Evolutionary conservation across 2,797 vertebrate genomes (phyloP), one percentile per base, ranked within the genome.

Genomic region (Coregonus ussuriensis): DNA sequence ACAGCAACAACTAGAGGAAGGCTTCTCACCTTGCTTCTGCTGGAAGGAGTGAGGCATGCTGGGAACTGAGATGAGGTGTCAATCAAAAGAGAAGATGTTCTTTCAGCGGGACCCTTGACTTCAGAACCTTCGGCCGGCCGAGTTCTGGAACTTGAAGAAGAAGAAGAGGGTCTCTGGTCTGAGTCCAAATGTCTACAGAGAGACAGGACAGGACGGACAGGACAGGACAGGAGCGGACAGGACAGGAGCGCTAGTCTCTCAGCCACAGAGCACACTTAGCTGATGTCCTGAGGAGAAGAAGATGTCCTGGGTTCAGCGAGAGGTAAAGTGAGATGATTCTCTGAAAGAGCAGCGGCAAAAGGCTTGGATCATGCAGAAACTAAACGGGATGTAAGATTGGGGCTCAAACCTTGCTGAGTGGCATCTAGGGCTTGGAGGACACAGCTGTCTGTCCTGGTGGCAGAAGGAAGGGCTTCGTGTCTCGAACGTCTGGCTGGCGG

Each of bases 11-110:
- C n/a, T 3, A 81, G 70, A 56, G 63, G n/a, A 18, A 80, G 35
- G 81, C 72, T 71, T 81, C 90, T 94, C 88, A 94, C 93, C 93
- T 92, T 91, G 91, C 89, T 91, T 93, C 87, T 91, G 91, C 87
- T 92, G 92, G 87, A 93, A 91, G 86, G 93, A 91, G 86, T 93
- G 89, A 84, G 92, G 93, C 92, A 94, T 94, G 83, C 88, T 92
- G 92, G 91, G 90, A 91, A 88, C 82, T 89, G 88, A 85, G 84
- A 83, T 88, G 71, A 76, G 76, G 31, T 77, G 41, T 51, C 70
- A 88, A 72, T 88, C 84, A 75, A 77, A 77, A 78, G 72, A 74
- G 78, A 77, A 78, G 72, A 77, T 51, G 65, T 75, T 1, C 6
- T 21, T 21, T n/a, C 56, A 59, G 71, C 74, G 71, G 84, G 83